Evolutionary conservation across 1,140 invertebrate genomes (phyloP).

Genomic region (Araneus ventricosus): DNA sequence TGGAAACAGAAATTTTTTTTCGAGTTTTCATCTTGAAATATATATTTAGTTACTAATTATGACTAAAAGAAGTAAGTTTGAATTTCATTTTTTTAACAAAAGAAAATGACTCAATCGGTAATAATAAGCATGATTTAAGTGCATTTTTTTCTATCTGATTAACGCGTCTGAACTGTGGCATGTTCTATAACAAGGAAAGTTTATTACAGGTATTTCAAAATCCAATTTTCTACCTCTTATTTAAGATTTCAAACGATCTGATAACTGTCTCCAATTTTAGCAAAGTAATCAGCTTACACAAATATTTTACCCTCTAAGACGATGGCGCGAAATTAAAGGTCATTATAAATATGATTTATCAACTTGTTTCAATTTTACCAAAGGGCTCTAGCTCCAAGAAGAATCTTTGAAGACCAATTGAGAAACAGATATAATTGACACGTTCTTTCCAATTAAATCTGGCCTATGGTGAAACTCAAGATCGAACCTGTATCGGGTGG

Average conservation of each 20-base stretch:
- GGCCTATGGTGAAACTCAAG: not conserved
- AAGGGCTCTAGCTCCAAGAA: not conserved
- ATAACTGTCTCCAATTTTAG: not conserved
- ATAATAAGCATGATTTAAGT: too few species aligned
- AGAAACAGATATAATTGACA: not conserved
- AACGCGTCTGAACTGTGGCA: too few species aligned
- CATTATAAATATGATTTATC: slow-evolving; percentile 7
- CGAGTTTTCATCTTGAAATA: too few species aligned
- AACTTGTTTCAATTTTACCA: slow-evolving; percentile 3
- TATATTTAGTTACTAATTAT: too few species aligned
- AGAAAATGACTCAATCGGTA: too few species aligned
- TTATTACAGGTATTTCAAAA: not conserved
- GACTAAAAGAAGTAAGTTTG: too few species aligned
- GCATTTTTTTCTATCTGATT: too few species aligned
- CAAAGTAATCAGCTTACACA: slow-evolving; percentile 16
- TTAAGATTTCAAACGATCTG: not conserved
- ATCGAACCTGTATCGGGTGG: not conserved
- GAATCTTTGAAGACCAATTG: not conserved
- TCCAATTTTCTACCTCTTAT: not conserved
- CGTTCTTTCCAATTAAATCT: slow-evolving; percentile 12
- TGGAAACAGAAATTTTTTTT: too few species aligned
- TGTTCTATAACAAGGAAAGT: not conserved
- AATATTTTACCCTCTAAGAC: not conserved
- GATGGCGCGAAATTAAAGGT: not conserved
- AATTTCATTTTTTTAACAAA: too few species aligned